Percentiles rank a stretch among this genome's conserved stretches.
Conservation (phyloP, 2,888 invertebrate species). For the Lycia hirtaria region DNA sequence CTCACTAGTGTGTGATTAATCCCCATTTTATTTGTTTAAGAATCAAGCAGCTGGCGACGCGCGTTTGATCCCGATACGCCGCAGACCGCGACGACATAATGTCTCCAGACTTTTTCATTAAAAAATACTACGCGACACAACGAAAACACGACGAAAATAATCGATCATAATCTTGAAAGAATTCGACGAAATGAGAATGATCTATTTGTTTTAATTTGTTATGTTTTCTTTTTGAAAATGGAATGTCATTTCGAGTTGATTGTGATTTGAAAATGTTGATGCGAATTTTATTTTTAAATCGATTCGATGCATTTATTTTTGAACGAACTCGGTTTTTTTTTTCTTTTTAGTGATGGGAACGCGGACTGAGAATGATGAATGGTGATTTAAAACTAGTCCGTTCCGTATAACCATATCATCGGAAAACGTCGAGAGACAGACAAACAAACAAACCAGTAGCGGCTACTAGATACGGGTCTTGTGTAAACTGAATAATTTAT, state of each 20-base stretch:
- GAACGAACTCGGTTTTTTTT: neutral
- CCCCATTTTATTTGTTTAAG: constrained; percentile 81
- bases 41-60: constrained; percentile 72
- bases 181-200: constrained; percentile 65
- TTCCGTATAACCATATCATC: constrained; percentile 23
- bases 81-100: constrained; percentile 71
- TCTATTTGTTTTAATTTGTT: constrained; percentile 58
- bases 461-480: constrained; percentile 52
- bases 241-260: constrained; percentile 26
- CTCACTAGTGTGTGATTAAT: constrained; percentile 81
- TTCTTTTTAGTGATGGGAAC: constrained; percentile 3
- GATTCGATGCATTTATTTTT: constrained; percentile 5
- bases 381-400: constrained; percentile 25
- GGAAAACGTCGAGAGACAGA: constrained; percentile 40
- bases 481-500: constrained; percentile 65
- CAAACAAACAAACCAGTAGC: constrained; percentile 64
- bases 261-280: constrained; percentile 34
- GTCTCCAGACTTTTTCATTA: constrained; percentile 67
- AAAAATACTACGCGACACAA: constrained; percentile 51
- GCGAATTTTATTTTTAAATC: constrained; percentile 9
- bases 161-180: constrained; percentile 77
- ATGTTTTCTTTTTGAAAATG: constrained; percentile 29
- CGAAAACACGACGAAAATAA: constrained; percentile 78
- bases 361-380: constrained; percentile 13
- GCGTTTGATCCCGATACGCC: constrained; percentile 81